Evolutionary conservation across 2,888 invertebrate genomes (phyloP).

Genomic region (Polylopha cassiicola): DNA sequence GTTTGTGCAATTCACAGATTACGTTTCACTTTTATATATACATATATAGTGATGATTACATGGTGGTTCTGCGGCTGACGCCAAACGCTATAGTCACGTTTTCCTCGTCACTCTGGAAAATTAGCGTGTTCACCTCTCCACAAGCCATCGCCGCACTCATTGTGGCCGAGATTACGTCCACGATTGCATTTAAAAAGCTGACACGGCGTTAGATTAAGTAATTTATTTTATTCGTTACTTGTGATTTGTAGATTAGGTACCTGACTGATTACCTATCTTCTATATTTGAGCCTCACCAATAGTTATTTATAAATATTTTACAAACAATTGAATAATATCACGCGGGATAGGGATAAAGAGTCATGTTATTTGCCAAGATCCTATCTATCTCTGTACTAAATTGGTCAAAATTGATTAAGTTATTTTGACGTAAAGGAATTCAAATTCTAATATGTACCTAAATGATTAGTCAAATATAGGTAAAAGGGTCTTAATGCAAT

Average conservation of each 20-base stretch:
- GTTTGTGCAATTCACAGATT: slow-evolving; percentile 12
- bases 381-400: too few relatives aligned
- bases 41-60: slow-evolving; percentile 25
- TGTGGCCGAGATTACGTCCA: slow-evolving; percentile 55
- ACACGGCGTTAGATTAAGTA: slow-evolving; percentile 44
- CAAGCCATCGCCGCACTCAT: slow-evolving; percentile 51
- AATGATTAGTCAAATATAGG: too few relatives aligned
- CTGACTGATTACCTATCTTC: too few relatives aligned
- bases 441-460: too few relatives aligned
- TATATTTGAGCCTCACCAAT: too few relatives aligned
- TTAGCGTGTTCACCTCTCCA: slow-evolving; percentile 47
- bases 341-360: too few relatives aligned
- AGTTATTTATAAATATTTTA: too few relatives aligned
- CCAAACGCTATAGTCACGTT: slow-evolving; percentile 55
- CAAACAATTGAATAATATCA: too few relatives aligned
- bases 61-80: slow-evolving; percentile 41
- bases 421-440: too few relatives aligned
- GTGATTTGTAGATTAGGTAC: background rate
- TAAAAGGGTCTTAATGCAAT: too few relatives aligned
- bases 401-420: too few relatives aligned
- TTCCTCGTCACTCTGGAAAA: slow-evolving; percentile 40
- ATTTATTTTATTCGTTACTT: slow-evolving; percentile 37
- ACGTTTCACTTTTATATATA: slow-evolving; percentile 14
- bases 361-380: too few relatives aligned
- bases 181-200: slow-evolving; percentile 35